Percentiles rank a stretch among this genome's conserved stretches.
These are phyloP conservation scores for Heterotis niloticus DNA, from an alignment of 2,113 vertebrate genomes.

Conservation along the genomic window DNA sequence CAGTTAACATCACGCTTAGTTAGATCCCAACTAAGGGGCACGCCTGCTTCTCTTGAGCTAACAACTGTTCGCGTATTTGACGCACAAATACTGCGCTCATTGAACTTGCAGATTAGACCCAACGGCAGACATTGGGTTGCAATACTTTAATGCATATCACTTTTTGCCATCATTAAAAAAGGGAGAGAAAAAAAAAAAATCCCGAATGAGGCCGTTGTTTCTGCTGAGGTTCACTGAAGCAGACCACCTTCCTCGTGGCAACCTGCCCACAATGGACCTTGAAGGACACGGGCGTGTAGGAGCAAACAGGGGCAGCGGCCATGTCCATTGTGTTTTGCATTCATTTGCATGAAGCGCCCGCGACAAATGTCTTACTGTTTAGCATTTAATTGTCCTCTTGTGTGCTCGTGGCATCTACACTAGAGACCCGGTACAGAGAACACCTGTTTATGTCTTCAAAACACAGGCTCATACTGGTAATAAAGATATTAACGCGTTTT, in stretches of 20 bases:
- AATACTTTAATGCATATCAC: neutral
- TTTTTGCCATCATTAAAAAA: neutral
- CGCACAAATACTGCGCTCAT: neutral
- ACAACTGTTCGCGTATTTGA: neutral
- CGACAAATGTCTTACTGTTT: slow-evolving; percentile 13
- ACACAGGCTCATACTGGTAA: neutral
- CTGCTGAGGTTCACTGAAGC: neutral
- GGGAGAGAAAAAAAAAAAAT: no score
- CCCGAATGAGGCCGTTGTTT: no score
- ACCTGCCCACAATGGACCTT: neutral
- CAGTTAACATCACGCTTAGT: neutral
- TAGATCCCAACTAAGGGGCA: neutral
- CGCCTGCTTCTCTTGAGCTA: neutral
- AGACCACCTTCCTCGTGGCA: neutral
- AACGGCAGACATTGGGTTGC: no score
- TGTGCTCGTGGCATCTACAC: neutral
- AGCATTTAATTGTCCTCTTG: slow-evolving; percentile 17
- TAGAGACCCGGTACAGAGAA: neutral
- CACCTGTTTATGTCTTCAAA: slow-evolving; percentile 2
- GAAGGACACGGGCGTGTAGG: neutral
- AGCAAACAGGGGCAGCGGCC: neutral
- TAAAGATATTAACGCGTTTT: neutral
- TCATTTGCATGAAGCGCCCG: slow-evolving; percentile 20
- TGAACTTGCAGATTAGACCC: neutral
- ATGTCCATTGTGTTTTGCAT: slow-evolving; percentile 12